Evolutionary conservation across 2,113 vertebrate genomes (phyloP), one percentile per base, ranked within the genome.

Genomic region (Xyrauchen texanus): DNA sequence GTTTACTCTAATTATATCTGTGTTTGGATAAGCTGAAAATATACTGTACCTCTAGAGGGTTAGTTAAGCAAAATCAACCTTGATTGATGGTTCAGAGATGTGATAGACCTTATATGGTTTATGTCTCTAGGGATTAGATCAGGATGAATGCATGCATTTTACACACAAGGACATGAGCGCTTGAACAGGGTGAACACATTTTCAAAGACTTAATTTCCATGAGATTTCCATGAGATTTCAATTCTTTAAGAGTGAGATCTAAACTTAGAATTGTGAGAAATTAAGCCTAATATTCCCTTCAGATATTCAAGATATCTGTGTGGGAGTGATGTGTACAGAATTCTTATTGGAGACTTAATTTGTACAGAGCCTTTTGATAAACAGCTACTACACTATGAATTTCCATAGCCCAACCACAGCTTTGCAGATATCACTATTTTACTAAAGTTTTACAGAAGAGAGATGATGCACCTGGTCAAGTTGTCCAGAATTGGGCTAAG

Each of bases 311-410:
- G 44, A 72, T 46, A 60, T 60, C 69, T 72, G 55, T 46, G 70
- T 72, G 44, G 70, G 70, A 61, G 70, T 47, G n/a, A 47, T 15
- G 44, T 60, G 70, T 60, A n/a, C 70, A 72, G 70, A 60, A 60
- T 15, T 72, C 2, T 60, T 47, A 47, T 8, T 0, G 3, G 47
- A 46, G 55, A 46, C 70, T 47, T 47, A 47, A 72, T 60, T 72
- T 7, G 55, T 72, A 47, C 47, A 61, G 42, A 72, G 55, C 9
- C n/a, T 72, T 72, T 72, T 72, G 70, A 72, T 72, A 47, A 72
- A 72, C 15, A 16, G n/a, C 70, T 72, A 55, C 55, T 72, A 72
- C 69, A 60, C 21, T 34, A 34, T 34, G 21, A 72, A 55, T 61
- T 60, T 72, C n/a, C 42, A 47, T 72, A 55, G 60, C n/a, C 70